These are phyloP conservation scores for Pandemis heparana DNA, from an alignment of 2,888 invertebrate species.

Conservation along the genomic window DNA sequence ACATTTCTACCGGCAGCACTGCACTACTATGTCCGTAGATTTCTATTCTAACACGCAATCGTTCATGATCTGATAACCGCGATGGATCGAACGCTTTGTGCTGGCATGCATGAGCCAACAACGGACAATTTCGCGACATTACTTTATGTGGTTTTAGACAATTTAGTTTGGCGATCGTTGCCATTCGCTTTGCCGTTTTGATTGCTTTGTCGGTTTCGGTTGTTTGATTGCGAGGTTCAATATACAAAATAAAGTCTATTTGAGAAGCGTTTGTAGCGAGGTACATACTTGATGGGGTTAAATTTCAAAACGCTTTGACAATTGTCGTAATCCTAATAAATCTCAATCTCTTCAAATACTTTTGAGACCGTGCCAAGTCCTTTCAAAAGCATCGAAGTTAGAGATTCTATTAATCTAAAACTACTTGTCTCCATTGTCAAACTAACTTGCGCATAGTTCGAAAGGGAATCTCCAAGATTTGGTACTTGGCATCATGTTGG, in stretches of 20 bases:
- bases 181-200: constrained; percentile 24
- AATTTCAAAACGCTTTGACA: no score
- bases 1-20: constrained; percentile 11
- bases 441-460: constrained; percentile 38
- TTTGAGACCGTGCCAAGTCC: constrained; percentile 9
- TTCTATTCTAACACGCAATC: constrained; percentile 55
- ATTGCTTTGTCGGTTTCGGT: constrained; percentile 28
- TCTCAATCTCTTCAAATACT: neutral
- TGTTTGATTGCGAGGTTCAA: neutral
- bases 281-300: no score
- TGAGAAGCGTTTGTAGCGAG: no score
- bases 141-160: constrained; percentile 38
- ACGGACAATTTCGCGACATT: constrained; percentile 33
- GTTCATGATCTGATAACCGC: constrained; percentile 57
- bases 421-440: constrained; percentile 41
- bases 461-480: constrained; percentile 40
- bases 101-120: constrained; percentile 9
- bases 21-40: constrained; percentile 49
- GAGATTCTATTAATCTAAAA: constrained; percentile 39
- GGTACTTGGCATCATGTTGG: constrained; percentile 40
- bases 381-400: constrained; percentile 18
- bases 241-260: no score
- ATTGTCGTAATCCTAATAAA: no score
- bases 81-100: constrained; percentile 26
- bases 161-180: constrained; percentile 37